Conservation (phyloP, 2,797 vertebrate genomes). For the Sebastolobus alascanus region DNA sequence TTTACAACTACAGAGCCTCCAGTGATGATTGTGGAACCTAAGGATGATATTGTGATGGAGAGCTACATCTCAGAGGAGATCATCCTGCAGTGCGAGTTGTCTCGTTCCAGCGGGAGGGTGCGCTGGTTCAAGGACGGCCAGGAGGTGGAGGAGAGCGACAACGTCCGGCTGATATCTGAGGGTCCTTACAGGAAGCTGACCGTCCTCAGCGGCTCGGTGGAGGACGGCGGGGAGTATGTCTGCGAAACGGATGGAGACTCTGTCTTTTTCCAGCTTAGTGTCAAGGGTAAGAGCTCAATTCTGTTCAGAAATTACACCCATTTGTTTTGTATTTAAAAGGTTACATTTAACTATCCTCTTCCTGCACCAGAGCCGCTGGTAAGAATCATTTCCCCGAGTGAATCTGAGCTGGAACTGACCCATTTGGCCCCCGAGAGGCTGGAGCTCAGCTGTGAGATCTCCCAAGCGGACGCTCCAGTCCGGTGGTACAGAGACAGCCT, state of each 20-base stretch:
- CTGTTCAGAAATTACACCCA: not conserved
- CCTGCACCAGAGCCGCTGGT: slow-evolving; percentile 85
- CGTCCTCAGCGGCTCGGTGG: slow-evolving; percentile 75
- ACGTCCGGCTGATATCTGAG: slow-evolving; percentile 82
- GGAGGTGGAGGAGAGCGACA: slow-evolving; percentile 78
- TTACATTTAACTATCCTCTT: not conserved
- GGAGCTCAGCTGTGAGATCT: slow-evolving; percentile 92
- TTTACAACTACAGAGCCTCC: slow-evolving; percentile 85
- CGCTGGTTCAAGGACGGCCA: slow-evolving; percentile 92
- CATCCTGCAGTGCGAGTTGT: slow-evolving; percentile 90
- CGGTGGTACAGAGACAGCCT: slow-evolving; percentile 92
- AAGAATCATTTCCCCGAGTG: slow-evolving; percentile 86
- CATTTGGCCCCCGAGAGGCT: slow-evolving; percentile 81
- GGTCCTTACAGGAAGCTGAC: slow-evolving; percentile 84
- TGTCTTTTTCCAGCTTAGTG: slow-evolving; percentile 89
- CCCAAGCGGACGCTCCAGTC: slow-evolving; percentile 78
- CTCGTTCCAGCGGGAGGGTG: slow-evolving; percentile 81
- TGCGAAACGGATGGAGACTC: slow-evolving; percentile 92
- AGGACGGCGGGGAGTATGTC: slow-evolving; percentile 90
- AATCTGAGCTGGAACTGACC: slow-evolving; percentile 85
- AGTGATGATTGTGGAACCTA: slow-evolving; percentile 89
- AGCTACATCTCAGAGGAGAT: slow-evolving; percentile 82
- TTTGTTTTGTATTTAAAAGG: not conserved
- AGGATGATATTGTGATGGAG: slow-evolving; percentile 86
- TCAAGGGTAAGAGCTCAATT: slow-evolving; percentile 83